These are phyloP conservation scores for Alfaro cultratus DNA, from an alignment of 2,797 vertebrate species.

Conservation along the genomic window DNA sequence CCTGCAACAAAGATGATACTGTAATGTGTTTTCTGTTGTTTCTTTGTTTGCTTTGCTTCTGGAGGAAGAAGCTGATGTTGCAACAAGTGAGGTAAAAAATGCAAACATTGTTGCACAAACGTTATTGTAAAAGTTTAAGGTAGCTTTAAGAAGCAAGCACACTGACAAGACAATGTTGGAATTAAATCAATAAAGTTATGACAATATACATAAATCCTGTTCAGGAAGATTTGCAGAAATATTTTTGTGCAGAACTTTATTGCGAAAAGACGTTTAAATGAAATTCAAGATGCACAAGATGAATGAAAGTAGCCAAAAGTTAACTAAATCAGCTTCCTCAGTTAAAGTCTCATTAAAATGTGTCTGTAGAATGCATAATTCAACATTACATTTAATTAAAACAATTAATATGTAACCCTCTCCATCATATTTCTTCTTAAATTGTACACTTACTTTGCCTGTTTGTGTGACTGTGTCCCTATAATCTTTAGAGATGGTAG, in stretches of 20 bases:
- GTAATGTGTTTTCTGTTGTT: conserved; percentile 1
- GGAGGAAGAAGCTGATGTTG: not conserved
- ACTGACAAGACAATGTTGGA: not conserved
- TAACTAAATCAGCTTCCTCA: not conserved
- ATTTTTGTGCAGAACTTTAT: not conserved
- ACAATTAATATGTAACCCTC: not conserved
- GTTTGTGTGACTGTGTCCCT: not conserved
- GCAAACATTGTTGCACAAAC: not conserved
- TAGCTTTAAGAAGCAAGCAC: not conserved
- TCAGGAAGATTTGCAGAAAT: not conserved
- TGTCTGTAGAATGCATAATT: not conserved
- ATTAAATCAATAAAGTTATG: not conserved
- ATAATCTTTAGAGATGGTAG: conserved; percentile 89
- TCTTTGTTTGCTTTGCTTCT: not conserved
- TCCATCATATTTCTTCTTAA: too few species aligned
- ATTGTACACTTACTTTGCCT: not conserved
- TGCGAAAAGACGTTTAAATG: not conserved
- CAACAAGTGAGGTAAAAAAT: not conserved
- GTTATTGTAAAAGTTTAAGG: not conserved
- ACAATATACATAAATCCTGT: not conserved
- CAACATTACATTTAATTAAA: not conserved
- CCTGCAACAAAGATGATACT: not conserved
- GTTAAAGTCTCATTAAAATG: not conserved
- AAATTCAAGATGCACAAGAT: not conserved
- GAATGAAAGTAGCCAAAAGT: not conserved